A percentile compares a stretch with the other conserved stretches of the same genome.
These are phyloP conservation scores for Meteorus colon DNA, from an alignment of 2,888 invertebrate genomes.

Conservation along the genomic window DNA sequence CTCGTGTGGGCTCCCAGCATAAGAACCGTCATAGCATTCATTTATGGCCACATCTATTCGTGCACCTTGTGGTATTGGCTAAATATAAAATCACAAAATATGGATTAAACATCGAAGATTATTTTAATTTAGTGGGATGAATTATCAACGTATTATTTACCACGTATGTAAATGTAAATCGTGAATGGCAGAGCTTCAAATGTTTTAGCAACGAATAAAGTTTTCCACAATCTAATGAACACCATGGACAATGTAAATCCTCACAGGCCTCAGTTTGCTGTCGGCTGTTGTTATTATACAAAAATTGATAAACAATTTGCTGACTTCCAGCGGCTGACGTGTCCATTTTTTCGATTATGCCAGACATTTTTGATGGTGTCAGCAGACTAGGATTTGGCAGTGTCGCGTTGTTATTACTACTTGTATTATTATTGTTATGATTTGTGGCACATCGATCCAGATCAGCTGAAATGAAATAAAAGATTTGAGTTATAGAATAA, in stretches of 20 bases:
- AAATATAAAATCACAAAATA: conserved; percentile 48
- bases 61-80: conserved; percentile 86
- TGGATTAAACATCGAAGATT: not conserved
- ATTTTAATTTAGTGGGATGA: not conserved
- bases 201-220: conserved; percentile 94
- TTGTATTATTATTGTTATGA: conserved; percentile 68
- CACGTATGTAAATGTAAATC: conserved; percentile 94
- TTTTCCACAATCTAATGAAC: conserved; percentile 90
- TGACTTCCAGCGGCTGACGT: conserved; percentile 73
- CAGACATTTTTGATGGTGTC: conserved; percentile 65
- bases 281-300: conserved; percentile 94
- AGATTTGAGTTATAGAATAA: not conserved
- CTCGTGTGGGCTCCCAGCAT: conserved; percentile 94
- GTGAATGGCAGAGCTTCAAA: conserved; percentile 92
- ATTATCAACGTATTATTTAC: conserved; percentile 75
- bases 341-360: conserved; percentile 63
- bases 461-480: conserved; percentile 56
- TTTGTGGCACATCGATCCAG: conserved; percentile 67
- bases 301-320: conserved; percentile 95
- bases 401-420: conserved; percentile 67
- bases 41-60: conserved; percentile 96
- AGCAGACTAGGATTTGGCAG: conserved; percentile 68
- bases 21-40: conserved; percentile 95
- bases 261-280: conserved; percentile 97
- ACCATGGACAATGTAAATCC: conserved; percentile 97